These are phyloP conservation scores for Pseudobourletiella spinata DNA, from an alignment of 1,140 invertebrate genomes.

Conservation along the genomic window DNA sequence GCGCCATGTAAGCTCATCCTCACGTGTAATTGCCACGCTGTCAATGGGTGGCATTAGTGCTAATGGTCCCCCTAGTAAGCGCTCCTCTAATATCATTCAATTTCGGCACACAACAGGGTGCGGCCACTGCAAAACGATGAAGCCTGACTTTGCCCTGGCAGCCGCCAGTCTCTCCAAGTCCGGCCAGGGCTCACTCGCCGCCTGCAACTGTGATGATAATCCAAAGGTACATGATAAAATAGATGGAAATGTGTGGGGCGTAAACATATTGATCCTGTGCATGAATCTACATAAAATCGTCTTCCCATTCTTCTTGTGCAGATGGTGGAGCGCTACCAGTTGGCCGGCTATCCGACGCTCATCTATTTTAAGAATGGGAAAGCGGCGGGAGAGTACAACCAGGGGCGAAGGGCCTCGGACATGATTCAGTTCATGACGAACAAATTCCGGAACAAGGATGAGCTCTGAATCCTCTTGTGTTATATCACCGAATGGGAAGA, in stretches of 20 bases:
- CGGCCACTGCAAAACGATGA: slow-evolving; percentile 52
- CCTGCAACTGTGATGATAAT: slow-evolving; percentile 37
- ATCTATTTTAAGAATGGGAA: slow-evolving; percentile 43
- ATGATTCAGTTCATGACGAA: slow-evolving; percentile 47
- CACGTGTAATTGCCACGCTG: too few relatives aligned
- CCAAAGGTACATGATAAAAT: slow-evolving; percentile 5
- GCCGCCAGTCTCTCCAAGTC: slow-evolving; percentile 44
- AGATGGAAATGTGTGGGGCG: too few relatives aligned
- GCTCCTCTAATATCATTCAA: too few relatives aligned
- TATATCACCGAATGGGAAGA: too few relatives aligned
- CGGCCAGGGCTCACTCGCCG: slow-evolving; percentile 40
- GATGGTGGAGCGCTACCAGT: slow-evolving; percentile 33
- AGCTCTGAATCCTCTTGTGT: slow-evolving; percentile 9
- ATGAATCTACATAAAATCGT: too few relatives aligned
- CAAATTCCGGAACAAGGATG: slow-evolving; percentile 11
- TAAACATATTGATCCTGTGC: too few relatives aligned
- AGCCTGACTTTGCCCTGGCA: slow-evolving; percentile 48
- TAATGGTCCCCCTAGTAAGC: too few relatives aligned
- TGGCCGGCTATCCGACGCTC: slow-evolving; percentile 40
- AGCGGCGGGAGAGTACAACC: slow-evolving; percentile 43
- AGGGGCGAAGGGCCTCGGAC: slow-evolving; percentile 42
- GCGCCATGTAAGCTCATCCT: slow-evolving; percentile 56
- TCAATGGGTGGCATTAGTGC: too few relatives aligned
- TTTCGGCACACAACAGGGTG: slow-evolving; percentile 49
- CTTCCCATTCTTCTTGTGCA: too few relatives aligned